Base-by-base conservation (phyloP, 2,113 vertebrate species). In the Gobiocypris rarus region DNA sequence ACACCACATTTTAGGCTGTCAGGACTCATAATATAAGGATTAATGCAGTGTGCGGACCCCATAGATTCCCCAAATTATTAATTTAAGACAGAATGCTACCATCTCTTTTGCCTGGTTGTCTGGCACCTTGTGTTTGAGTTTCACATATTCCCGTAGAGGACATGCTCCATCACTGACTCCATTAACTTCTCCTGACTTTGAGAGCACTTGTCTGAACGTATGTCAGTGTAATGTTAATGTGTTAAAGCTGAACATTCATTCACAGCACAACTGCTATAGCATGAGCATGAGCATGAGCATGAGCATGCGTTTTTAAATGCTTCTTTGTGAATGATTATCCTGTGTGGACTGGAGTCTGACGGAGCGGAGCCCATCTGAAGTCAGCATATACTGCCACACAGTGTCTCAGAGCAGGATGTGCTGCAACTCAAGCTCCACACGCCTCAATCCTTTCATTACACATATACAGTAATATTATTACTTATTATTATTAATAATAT, bases 321-420 rank as follows among this genome's bases (percentile, higher is more conserved):
- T 2, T n/a, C 0, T 70, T 3, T n/a, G 38, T 70, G n/a, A 31
- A 31, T 65, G 26, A 31, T 31, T 7, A 7, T 65, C 13, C 10
- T 3, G 3, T 63, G 59, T 4, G 11, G 13, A 22, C 31, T 69
- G 31, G 41, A 31, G 17, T 41, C 34, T 77, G 75, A 4, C 58
- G 52, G 52, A 77, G 19, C 6, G 45, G 8, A 17, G 71, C 8
- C 15, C 31, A 8, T 43, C 24, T 59, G 5, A 43, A 5, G 3
- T 41, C 75, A 93, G 93, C 86, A 90, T 94, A 94, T 90, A 93
- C 92, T 94, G 93, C 93, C 94, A 92, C 93, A 91, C 84, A 91
- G 93, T 92, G 93, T 93, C 89, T 80, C 88, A 87, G 90, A 85
- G 59, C 83, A 84, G 91, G 91, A 63, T 79, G 10, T 52, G n/a